These are phyloP conservation scores for Nemapogon koenigi DNA, from an alignment of 2,888 invertebrate genomes.

Conservation along the genomic window DNA sequence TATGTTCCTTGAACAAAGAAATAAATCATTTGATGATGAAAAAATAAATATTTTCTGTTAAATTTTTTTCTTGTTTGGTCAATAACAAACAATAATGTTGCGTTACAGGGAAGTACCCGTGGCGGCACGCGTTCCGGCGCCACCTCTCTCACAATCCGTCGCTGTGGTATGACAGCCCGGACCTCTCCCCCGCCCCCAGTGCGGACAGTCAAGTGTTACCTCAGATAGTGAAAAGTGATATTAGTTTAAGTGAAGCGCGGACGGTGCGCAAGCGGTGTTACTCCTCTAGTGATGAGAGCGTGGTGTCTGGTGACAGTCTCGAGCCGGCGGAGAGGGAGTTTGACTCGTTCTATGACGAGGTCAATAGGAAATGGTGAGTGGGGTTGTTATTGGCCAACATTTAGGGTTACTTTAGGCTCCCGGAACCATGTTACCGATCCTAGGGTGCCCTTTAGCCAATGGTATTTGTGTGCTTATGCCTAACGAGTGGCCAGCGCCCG, in stretches of 20 bases:
- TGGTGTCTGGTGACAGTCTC: conserved; percentile 46
- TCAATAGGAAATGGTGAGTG: conserved; percentile 54
- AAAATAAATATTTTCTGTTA: too few relatives aligned
- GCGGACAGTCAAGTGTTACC: conserved; percentile 24
- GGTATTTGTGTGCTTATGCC: too few relatives aligned
- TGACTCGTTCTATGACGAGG: conserved; percentile 47
- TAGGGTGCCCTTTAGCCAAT: too few relatives aligned
- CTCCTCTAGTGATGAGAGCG: conserved; percentile 41
- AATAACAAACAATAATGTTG: too few relatives aligned
- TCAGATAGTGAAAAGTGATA: conserved; percentile 31
- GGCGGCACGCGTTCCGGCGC: conserved; percentile 44
- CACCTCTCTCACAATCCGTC: conserved; percentile 36
- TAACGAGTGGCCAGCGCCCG: too few relatives aligned
- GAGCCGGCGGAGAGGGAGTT: conserved; percentile 51
- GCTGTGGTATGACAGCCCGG: conserved; percentile 27
- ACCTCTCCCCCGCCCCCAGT: conserved; percentile 17
- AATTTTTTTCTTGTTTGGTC: too few relatives aligned
- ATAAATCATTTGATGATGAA: too few relatives aligned
- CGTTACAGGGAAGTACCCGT: conserved; percentile 35
- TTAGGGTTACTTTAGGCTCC: too few relatives aligned
- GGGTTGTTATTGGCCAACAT: neutral
- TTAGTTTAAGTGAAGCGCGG: conserved; percentile 34
- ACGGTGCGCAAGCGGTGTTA: conserved; percentile 37
- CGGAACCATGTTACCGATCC: too few relatives aligned
- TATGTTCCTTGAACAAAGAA: too few relatives aligned